phyloP scores from a whole-genome alignment of 2,888 invertebrate species.

The Sesia apiformis region DNA sequence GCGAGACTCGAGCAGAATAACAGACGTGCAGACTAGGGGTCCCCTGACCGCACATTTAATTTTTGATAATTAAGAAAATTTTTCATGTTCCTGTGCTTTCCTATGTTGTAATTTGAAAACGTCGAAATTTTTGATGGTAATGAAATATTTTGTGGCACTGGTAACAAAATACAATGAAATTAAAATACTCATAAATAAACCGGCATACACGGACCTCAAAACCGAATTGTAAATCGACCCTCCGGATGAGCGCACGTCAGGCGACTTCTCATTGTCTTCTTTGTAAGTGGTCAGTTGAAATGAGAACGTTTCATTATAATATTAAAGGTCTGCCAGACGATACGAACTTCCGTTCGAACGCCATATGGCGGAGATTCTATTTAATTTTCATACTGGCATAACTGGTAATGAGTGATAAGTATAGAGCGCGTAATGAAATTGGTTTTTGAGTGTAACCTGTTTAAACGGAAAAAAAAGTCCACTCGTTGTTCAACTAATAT shows the following conservation, averaged over 20 bases:
- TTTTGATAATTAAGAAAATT: too few relatives aligned
- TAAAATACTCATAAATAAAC: too few relatives aligned
- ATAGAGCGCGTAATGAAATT: constrained; percentile 9
- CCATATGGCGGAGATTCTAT: constrained; percentile 56
- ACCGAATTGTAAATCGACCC: constrained; percentile 19
- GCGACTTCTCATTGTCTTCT: constrained; percentile 57
- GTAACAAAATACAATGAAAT: too few relatives aligned
- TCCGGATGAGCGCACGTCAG: constrained; percentile 55
- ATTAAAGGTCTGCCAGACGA: constrained; percentile 67
- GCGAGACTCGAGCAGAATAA: too few relatives aligned
- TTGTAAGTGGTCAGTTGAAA: constrained; percentile 66
- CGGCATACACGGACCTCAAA: not conserved
- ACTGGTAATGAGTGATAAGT: constrained; percentile 5
- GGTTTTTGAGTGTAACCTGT: constrained; percentile 13
- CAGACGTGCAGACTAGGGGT: too few relatives aligned
- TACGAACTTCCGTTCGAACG: constrained; percentile 64
- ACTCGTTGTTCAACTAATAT: not conserved
- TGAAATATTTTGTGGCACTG: too few relatives aligned
- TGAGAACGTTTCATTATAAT: constrained; percentile 63
- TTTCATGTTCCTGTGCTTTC: too few relatives aligned
- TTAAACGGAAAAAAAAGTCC: constrained; percentile 1
- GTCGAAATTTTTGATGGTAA: too few relatives aligned
- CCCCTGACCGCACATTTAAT: too few relatives aligned
- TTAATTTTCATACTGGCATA: constrained; percentile 24
- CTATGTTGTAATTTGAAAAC: too few relatives aligned